These are phyloP conservation scores for Melinaea menophilus DNA, from an alignment of 2,888 invertebrate species.

Conservation along the genomic window DNA sequence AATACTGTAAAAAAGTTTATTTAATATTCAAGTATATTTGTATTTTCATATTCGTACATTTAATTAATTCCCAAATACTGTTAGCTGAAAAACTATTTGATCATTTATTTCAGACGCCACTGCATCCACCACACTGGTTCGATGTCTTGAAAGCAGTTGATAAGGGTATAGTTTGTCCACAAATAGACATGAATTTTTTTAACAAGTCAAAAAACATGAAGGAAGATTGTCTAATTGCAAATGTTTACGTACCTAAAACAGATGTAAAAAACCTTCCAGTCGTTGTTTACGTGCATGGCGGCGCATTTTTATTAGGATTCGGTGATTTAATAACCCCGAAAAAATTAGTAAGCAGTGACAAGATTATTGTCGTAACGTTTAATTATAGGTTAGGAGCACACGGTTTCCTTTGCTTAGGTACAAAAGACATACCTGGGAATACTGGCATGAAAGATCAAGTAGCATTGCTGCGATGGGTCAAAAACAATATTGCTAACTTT, in stretches of 20 bases:
- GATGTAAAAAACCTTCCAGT: slow-evolving; percentile 45
- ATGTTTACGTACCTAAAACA: slow-evolving; percentile 38
- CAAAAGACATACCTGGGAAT: slow-evolving; percentile 39
- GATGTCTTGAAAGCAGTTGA: slow-evolving; percentile 39
- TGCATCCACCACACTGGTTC: slow-evolving; percentile 41
- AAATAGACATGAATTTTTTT: slow-evolving; percentile 22
- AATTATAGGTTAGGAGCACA: no score
- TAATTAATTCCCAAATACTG: no score
- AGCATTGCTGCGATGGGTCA: no score
- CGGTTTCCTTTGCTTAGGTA: slow-evolving; percentile 32
- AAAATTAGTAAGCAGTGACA: slow-evolving; percentile 38
- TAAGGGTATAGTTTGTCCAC: slow-evolving; percentile 40
- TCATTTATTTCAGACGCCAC: slow-evolving; percentile 37
- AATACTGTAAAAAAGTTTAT: no score
- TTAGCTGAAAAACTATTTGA: not conserved
- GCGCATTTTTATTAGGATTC: slow-evolving; percentile 53
- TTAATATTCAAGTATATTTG: no score
- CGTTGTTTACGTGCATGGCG: slow-evolving; percentile 61
- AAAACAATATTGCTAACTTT: slow-evolving; percentile 31
- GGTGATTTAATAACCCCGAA: slow-evolving; percentile 40
- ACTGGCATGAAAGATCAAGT: slow-evolving; percentile 44
- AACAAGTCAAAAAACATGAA: slow-evolving; percentile 19
- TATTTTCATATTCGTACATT: no score
- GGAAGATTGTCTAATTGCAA: slow-evolving; percentile 40
- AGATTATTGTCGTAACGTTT: slow-evolving; percentile 44